Base-by-base conservation (phyloP, 2,888 invertebrate species). In the Timema cristinae region DNA sequence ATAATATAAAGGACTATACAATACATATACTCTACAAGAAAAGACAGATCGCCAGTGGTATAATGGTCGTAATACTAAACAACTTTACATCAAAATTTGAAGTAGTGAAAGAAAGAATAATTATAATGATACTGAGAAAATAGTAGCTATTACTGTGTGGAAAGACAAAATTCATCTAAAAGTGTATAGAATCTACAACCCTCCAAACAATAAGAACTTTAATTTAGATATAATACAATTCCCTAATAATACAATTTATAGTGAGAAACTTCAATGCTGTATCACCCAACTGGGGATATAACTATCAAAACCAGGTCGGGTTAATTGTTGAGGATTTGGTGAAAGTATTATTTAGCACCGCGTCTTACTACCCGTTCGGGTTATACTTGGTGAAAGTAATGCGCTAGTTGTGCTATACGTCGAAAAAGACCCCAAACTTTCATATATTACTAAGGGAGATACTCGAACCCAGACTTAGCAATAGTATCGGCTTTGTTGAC, bases 201-300 rank as follows among this genome's bases (percentile, higher is more conserved):
- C 66, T 48, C 66, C 32, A 15, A 66, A 66, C 49, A 66, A 66
- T 15, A 66, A 66, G 10, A 66, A 66, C 2, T 50, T 66, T 11
- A 47, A 66, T 66, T 15, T 66, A 10, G 66, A 66, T 15, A 66
- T 47, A 15, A 6, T 32, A 15, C 2, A 16, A 66, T 50, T 10
- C 11, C 10, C 2, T 15, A 15, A 5, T 15, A 63, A 63, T 32
- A n/a, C 66, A 66, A 48, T 66, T 47, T 47, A 66, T 7, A 66
- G 66, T 66, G 1, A 5, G 66, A 16, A 50, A 66, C 66, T 47
- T 66, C 48, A 66, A 66, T 47, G 66, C 66, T 10, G 66, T 50
- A 66, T 66, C 66, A 32, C 66, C 2, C 8, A 32, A 66, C 48
- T 66, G 66, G 66, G 49, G 5, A 66, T 66, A 7, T 47, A 66